phyloP scores from a whole-genome alignment of 2,113 vertebrate genomes.

The Eretmochelys imbricata region DNA sequence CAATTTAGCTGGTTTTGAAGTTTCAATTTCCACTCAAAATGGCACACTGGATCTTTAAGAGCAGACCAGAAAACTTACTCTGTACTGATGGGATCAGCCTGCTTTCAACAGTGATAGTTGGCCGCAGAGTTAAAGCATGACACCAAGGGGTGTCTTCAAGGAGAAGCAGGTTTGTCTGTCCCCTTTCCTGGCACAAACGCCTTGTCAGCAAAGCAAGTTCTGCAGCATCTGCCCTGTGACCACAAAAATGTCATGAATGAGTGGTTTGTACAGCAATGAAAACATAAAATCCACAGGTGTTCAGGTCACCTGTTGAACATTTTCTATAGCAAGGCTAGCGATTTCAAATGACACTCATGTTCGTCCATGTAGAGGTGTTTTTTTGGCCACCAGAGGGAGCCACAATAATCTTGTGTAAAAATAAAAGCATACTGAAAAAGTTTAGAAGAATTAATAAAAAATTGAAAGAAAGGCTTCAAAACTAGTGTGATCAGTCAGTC shows the following conservation, averaged over 20 bases:
- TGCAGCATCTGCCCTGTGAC: conserved; percentile 40
- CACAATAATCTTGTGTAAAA: not conserved
- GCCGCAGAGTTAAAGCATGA: not conserved
- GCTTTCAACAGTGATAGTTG: not conserved
- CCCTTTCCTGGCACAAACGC: not conserved
- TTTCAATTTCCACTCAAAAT: not conserved
- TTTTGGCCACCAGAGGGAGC: not conserved
- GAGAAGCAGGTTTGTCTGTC: not conserved
- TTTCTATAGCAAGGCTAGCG: not conserved
- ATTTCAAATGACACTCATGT: not conserved
- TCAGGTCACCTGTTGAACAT: not conserved
- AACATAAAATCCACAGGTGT: not conserved
- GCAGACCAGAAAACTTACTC: conserved; percentile 6
- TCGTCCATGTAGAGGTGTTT: not conserved
- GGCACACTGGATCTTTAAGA: not conserved
- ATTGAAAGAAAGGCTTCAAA: not conserved
- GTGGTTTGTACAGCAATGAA: not conserved
- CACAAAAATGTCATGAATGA: not conserved
- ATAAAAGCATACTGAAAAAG: not conserved
- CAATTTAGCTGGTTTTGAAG: not conserved
- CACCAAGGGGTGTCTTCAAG: conserved; percentile 48
- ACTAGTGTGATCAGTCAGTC: not conserved
- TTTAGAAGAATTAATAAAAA: not conserved
- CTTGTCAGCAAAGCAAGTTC: conserved; percentile 47
- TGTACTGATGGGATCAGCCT: conserved; percentile 15